Percentiles rank a stretch among this genome's conserved stretches.
These are phyloP conservation scores for Caenorhabditis afra DNA, from an alignment of 2,888 invertebrate genomes.

Conservation along the genomic window DNA sequence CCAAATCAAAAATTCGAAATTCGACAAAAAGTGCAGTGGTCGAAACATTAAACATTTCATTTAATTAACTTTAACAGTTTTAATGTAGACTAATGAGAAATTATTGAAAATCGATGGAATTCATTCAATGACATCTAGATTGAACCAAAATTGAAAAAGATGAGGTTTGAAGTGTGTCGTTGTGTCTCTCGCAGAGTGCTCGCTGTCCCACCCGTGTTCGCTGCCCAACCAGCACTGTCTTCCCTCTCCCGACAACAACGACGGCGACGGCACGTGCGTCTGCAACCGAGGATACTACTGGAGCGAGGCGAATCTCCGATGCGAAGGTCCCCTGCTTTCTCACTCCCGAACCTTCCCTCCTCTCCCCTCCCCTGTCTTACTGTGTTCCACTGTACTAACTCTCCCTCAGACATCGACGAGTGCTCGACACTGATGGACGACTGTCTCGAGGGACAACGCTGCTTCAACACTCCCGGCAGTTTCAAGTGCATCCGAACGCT, in stretches of 20 bases:
- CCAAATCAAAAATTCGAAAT: no score
- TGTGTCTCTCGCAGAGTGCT: constrained; percentile 48
- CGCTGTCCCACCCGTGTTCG: constrained; percentile 44
- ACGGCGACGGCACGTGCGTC: constrained; percentile 86
- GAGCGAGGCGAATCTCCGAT: constrained; percentile 60
- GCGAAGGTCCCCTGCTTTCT: constrained; percentile 64
- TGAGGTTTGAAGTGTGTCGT: no score
- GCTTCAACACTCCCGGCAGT: constrained; percentile 84
- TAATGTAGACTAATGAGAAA: no score
- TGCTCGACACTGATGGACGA: constrained; percentile 78
- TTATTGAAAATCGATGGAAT: no score
- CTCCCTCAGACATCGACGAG: constrained; percentile 78
- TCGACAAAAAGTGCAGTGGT: no score
- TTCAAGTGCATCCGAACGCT: constrained; percentile 88
- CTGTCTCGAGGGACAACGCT: constrained; percentile 78
- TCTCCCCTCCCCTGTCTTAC: constrained; percentile 2
- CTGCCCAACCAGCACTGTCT: constrained; percentile 65
- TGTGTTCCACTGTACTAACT: constrained; percentile 5
- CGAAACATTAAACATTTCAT: no score
- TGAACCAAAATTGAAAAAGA: no score
- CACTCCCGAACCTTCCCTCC: not conserved
- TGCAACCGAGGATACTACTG: constrained; percentile 84
- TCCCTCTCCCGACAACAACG: constrained; percentile 84
- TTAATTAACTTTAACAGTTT: no score
- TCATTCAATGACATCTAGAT: no score